phyloP scores from a whole-genome alignment of 2,888 invertebrate genomes.

The Drosophila pseudotakahashii region DNA sequence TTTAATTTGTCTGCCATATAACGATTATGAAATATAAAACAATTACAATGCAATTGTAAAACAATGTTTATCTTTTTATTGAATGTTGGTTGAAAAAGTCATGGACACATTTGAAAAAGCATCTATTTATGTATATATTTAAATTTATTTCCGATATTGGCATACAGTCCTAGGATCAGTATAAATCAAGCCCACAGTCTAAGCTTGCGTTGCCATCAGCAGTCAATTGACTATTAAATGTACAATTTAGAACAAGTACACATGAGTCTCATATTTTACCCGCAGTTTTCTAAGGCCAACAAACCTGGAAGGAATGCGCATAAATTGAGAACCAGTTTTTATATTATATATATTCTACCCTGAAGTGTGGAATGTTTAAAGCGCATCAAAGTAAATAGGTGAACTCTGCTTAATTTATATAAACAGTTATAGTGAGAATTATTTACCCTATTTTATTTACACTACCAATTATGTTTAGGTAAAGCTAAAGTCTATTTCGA shows the following conservation, averaged over 20 bases:
- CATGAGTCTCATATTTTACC: neutral
- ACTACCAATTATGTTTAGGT: neutral
- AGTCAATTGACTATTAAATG: no score
- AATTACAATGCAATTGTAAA: neutral
- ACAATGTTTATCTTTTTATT: neutral
- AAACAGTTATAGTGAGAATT: neutral
- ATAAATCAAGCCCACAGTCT: slow-evolving; percentile 14
- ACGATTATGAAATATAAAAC: neutral
- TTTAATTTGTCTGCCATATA: neutral
- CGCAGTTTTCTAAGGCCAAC: slow-evolving; percentile 28
- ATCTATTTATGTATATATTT: no score
- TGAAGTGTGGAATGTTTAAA: no score
- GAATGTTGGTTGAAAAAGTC: neutral
- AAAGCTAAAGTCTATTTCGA: neutral
- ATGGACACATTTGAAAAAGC: no score
- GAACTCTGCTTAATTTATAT: neutral
- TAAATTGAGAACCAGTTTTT: slow-evolving; percentile 41
- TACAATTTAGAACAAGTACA: neutral
- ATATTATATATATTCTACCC: slow-evolving; percentile 4
- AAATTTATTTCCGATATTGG: no score
- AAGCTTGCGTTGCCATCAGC: neutral
- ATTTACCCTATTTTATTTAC: neutral
- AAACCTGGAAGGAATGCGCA: slow-evolving; percentile 24
- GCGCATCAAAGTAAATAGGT: no score
- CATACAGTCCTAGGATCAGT: neutral